Conservation (phyloP, 2,113 vertebrate species). For the Phocoena sinus region DNA sequence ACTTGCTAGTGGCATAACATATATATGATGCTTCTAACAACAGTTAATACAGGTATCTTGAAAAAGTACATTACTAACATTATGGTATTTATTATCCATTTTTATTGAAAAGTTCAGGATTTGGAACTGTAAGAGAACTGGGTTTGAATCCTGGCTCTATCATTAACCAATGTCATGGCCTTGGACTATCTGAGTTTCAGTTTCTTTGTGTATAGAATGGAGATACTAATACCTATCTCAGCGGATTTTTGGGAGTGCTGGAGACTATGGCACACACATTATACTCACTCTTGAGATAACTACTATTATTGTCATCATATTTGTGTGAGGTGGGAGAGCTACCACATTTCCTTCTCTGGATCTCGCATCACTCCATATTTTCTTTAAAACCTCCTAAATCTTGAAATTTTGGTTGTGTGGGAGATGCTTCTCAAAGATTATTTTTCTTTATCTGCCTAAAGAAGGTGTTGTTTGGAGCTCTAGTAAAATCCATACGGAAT, state of each 20-base stretch:
- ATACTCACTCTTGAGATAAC: not conserved
- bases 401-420: not conserved
- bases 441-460: not conserved
- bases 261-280: not conserved
- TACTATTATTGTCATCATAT: not conserved
- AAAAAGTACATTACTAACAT: not conserved
- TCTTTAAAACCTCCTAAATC: not conserved
- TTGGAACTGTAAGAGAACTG: constrained; percentile 2
- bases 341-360: not conserved
- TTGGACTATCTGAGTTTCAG: not conserved
- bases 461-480: not conserved
- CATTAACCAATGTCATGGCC: not conserved
- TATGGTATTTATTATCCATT: not conserved
- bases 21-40: not conserved
- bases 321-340: not conserved
- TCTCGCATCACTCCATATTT: not conserved
- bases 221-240: not conserved
- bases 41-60: not conserved
- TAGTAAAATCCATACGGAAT: not conserved
- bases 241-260: not conserved
- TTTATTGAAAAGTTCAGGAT: not conserved
- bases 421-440: not conserved
- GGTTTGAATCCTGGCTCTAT: not conserved
- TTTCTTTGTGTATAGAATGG: not conserved
- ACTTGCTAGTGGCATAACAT: not conserved